Percentiles rank a stretch among this genome's conserved stretches.
phyloP scores from a whole-genome alignment of 2,797 vertebrate genomes.

The Rhabdomys pumilio region DNA sequence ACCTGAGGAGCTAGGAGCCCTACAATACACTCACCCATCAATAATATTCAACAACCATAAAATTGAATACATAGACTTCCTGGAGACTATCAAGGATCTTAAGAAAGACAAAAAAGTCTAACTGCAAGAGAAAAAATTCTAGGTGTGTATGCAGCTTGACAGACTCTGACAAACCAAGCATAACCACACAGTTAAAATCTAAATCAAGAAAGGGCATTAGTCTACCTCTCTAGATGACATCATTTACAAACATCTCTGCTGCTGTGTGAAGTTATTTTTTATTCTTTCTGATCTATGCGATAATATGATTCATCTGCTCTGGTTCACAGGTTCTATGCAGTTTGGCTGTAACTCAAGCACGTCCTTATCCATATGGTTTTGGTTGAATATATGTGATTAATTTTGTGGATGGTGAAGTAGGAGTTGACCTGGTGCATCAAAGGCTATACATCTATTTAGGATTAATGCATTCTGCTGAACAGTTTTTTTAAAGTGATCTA shows the following conservation, averaged over 20 bases:
- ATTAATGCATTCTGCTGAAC: neutral
- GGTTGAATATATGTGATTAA: neutral
- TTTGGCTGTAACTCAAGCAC: neutral
- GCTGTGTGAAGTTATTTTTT: neutral
- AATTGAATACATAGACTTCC: neutral
- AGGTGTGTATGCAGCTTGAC: neutral
- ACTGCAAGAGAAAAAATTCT: constrained; percentile 3
- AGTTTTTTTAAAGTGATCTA: neutral
- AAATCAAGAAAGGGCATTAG: neutral
- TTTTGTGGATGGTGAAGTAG: neutral
- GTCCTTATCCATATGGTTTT: neutral
- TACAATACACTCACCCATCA: no score
- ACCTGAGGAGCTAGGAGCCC: neutral
- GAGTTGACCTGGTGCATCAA: neutral
- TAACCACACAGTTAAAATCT: neutral
- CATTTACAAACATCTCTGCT: neutral
- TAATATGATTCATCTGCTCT: neutral
- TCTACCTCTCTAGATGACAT: neutral
- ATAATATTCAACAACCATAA: neutral
- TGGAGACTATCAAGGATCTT: neutral
- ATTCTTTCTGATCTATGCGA: neutral
- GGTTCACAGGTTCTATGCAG: neutral
- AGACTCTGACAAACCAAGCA: neutral
- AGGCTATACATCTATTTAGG: neutral
- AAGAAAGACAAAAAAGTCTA: neutral